These are phyloP conservation scores for Astatotilapia flaviijosephi DNA, from an alignment of 2,113 vertebrate species.

Conservation along the genomic window DNA sequence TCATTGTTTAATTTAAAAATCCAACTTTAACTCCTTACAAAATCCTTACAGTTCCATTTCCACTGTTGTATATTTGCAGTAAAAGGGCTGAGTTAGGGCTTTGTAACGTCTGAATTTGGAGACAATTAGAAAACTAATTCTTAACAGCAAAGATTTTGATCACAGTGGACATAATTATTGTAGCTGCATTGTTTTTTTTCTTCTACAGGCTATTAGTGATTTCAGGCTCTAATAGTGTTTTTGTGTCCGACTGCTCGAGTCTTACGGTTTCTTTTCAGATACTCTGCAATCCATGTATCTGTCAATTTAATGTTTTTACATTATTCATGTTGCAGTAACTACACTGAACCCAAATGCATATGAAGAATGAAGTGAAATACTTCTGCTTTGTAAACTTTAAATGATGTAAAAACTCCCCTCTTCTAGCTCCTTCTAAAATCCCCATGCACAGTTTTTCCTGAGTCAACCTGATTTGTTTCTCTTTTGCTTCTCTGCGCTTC, in stretches of 20 bases:
- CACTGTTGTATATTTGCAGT: neutral
- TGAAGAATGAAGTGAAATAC: neutral
- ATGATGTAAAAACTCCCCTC: constrained; percentile 10
- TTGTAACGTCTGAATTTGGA: neutral
- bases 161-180: neutral
- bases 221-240: neutral
- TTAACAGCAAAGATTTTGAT: constrained; percentile 1
- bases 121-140: neutral
- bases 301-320: neutral
- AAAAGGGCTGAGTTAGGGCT: neutral
- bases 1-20: neutral
- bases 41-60: neutral
- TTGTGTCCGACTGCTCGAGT: neutral
- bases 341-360: neutral
- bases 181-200: neutral
- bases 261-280: neutral
- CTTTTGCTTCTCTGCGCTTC: constrained; percentile 3
- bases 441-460: constrained; percentile 42
- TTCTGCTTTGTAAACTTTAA: constrained; percentile 12
- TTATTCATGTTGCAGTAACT: neutral
- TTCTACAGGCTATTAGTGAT: neutral
- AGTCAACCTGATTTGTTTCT: constrained; percentile 66
- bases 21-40: neutral
- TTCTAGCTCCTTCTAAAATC: constrained; percentile 42
- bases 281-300: neutral